Base-by-base conservation (phyloP, 2,113 vertebrate genomes). In the Dryoscopus gambensis region DNA sequence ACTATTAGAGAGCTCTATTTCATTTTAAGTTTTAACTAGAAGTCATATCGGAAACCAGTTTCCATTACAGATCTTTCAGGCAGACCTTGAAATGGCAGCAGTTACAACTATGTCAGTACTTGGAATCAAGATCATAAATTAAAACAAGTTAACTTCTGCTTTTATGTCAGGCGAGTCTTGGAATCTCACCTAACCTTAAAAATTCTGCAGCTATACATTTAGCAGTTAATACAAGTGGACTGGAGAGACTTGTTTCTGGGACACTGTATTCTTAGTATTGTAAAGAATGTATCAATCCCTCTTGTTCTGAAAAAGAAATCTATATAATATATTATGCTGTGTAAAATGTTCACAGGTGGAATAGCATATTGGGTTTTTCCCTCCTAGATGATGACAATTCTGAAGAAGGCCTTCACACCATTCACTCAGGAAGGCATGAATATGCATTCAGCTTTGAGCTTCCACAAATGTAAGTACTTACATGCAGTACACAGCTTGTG, bases 391-490 rank as follows among this genome's bases (percentile, higher is more conserved):
- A 99, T 95, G 99, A 99, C 96, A 99, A 98, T 98, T 99, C 98
- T 1, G 99, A 99, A 98, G 99, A 99, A 98, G 98, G 98, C 84
- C 98, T 99, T 98, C 98, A 98, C 98, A 99, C 98, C 97, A 98
- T 99, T 97, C 98, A 98, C 98, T 99, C 99, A 98, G 99, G 99
- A 98, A 98, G 99, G 98, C 99, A 99, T 90, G 99, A 99, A 98
- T 99, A 99, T 98, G 99, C 99, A 98, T 99, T 99, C 98, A 99
- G 99, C 97, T 98, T 99, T 75, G 99, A 99, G 98, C 99, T 99
- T 99, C 99, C 99, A 98, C 99, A 99, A 98, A 99, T 98, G 99
- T 99, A 97, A 99, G 99, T 98, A 79, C 92, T 79, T 47, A 33
- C 10, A 55, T 82, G 44, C 52, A 78, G 62, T 75, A 74, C 52